Evolutionary conservation across 30 jellyfish, hydroid and myxozoan genomes (phyloP).

Genomic region (Aurelia sp.): DNA sequence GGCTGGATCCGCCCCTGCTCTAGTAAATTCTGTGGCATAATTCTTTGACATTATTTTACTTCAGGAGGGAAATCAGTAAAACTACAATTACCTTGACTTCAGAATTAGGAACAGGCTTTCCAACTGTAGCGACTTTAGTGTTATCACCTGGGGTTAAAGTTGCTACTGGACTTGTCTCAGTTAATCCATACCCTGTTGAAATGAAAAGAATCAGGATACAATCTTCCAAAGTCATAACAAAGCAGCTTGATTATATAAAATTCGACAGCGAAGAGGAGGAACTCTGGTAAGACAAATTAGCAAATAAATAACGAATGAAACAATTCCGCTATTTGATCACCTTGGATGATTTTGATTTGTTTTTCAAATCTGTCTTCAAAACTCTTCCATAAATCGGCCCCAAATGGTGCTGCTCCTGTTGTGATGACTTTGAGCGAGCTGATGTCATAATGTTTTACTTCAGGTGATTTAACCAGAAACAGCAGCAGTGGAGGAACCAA

Average conservation of each 20-base stretch:
- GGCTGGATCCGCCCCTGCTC: too few relatives aligned
- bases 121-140: slow-evolving; percentile 70
- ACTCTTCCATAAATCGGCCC: slow-evolving; percentile 54
- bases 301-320: background rate
- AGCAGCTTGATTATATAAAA: too few relatives aligned
- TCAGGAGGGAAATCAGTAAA: too few relatives aligned
- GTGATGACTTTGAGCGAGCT: slow-evolving; percentile 51
- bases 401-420: slow-evolving; percentile 95
- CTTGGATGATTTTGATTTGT: slow-evolving; percentile 57
- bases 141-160: slow-evolving; percentile 46
- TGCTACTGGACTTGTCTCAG: slow-evolving; percentile 85
- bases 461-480: slow-evolving; percentile 76
- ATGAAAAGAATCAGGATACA: too few relatives aligned
- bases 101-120: slow-evolving; percentile 66
- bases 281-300: background rate
- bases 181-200: slow-evolving; percentile 74
- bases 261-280: too few relatives aligned
- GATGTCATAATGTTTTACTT: slow-evolving; percentile 74
- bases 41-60: too few relatives aligned
- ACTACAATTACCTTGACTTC: slow-evolving; percentile 64
- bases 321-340: background rate
- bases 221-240: too few relatives aligned
- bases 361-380: slow-evolving; percentile 21
- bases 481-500: slow-evolving; percentile 91
- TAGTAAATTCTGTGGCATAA: too few relatives aligned